Percentiles rank a stretch among this genome's conserved stretches.
Evolutionary conservation across 2,888 invertebrate genomes (phyloP).

Genomic region (Brenthis hecate): DNA sequence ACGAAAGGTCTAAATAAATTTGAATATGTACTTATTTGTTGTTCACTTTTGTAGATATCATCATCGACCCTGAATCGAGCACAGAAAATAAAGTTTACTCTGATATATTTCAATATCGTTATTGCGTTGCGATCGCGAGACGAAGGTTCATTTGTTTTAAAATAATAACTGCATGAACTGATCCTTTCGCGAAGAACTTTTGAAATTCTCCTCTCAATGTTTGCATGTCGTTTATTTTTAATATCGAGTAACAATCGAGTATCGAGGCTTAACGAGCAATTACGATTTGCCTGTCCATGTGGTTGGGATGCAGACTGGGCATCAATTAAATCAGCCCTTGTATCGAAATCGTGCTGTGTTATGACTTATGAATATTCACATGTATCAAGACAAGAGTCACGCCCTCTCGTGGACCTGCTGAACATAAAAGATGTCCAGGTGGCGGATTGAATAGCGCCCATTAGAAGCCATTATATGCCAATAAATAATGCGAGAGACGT

Average conservation of each 20-base stretch:
- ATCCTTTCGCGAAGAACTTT: slow-evolving; percentile 32
- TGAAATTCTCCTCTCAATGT: slow-evolving; percentile 50
- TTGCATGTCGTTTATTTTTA: slow-evolving; percentile 63
- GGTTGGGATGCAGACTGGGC: slow-evolving; percentile 54
- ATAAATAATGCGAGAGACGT: slow-evolving; percentile 79
- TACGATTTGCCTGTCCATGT: slow-evolving; percentile 69
- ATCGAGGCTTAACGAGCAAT: slow-evolving; percentile 77
- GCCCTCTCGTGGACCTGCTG: slow-evolving; percentile 55
- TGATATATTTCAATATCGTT: slow-evolving; percentile 38
- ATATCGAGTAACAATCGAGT: slow-evolving; percentile 76
- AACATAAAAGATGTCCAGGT: slow-evolving; percentile 72
- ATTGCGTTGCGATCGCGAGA: slow-evolving; percentile 23
- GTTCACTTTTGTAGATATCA: slow-evolving; percentile 66
- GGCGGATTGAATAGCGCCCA: slow-evolving; percentile 80
- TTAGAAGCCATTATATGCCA: slow-evolving; percentile 79
- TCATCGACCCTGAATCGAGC: slow-evolving; percentile 55
- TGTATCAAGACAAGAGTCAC: slow-evolving; percentile 51
- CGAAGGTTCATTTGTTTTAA: slow-evolving; percentile 44
- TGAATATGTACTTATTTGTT: slow-evolving; percentile 71
- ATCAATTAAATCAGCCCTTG: slow-evolving; percentile 72
- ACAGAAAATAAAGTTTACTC: slow-evolving; percentile 39
- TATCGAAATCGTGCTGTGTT: slow-evolving; percentile 55
- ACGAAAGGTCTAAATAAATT: slow-evolving; percentile 76
- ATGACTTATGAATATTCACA: slow-evolving; percentile 78
- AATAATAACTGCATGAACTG: slow-evolving; percentile 46